phyloP scores from a whole-genome alignment of 2,797 vertebrate genomes.

The Pseudochaenichthys georgianus region DNA sequence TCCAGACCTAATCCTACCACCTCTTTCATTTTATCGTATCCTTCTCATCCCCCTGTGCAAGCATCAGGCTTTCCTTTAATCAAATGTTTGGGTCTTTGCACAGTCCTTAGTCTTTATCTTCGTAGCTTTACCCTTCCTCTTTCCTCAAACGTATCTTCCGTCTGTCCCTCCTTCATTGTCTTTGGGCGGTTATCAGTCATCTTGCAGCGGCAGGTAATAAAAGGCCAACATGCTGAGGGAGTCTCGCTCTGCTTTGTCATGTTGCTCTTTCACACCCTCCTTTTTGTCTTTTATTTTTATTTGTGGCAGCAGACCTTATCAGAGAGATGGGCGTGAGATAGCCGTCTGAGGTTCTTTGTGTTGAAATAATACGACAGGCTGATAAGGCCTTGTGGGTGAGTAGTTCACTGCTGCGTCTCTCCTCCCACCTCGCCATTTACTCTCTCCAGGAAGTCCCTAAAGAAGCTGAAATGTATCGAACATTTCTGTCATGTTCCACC shows the following conservation, averaged over 20 bases:
- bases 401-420: constrained; percentile 60
- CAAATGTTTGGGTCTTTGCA: constrained; percentile 69
- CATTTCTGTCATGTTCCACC: constrained; percentile 40
- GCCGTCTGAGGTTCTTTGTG: constrained; percentile 70
- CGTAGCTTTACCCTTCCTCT: constrained; percentile 55
- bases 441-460: constrained; percentile 56
- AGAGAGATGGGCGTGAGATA: constrained; percentile 71
- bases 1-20: constrained; percentile 48
- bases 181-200: constrained; percentile 84
- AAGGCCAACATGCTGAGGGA: constrained; percentile 64
- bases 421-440: constrained; percentile 30
- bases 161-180: constrained; percentile 74
- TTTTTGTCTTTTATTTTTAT: constrained; percentile 78
- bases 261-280: constrained; percentile 63
- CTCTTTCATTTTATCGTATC: constrained; percentile 66
- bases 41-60: constrained; percentile 48
- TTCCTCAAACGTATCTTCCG: constrained; percentile 61
- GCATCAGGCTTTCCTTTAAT: constrained; percentile 66
- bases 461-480: constrained; percentile 51
- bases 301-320: constrained; percentile 76
- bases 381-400: constrained; percentile 72
- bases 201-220: constrained; percentile 81
- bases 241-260: constrained; percentile 67
- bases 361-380: constrained; percentile 72
- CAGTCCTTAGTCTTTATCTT: constrained; percentile 63